Evolutionary conservation across 2,888 invertebrate species (phyloP), one percentile per base, ranked within the genome.

Genomic region (Ischnus inquisitorius): DNA sequence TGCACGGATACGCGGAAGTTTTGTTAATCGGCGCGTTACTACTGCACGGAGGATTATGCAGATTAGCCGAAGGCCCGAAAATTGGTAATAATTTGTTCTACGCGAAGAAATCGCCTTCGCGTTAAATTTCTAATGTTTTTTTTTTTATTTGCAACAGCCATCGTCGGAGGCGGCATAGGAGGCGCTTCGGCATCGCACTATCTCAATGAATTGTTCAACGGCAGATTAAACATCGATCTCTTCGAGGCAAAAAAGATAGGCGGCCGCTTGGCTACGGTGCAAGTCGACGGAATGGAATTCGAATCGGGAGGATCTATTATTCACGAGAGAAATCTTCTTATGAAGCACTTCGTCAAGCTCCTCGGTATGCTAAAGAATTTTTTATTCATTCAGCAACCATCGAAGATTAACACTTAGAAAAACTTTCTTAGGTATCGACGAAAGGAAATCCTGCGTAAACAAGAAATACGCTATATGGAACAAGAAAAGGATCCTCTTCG

Each of bases 91-190:
- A 8, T 41, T 14, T 22, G 19, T 64, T 16, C 28, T 41, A 43
- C 14, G 10, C 25, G 6, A 16, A 10, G 28, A 43, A 51, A 64
- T 51, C 3, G 39, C 41, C 16, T 54, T 10, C 0, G 1, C 12
- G 12, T 14, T 60, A 5, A 2, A 14, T 60, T 60, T 60, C 14
- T 60, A 34, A n/a, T 12, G 10, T 72, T 22, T n/a, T 46, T 25
- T 72, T 28, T 8, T n/a, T 60, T 28, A 2, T n/a, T 60, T 46
- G 12, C 12, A 10, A 10, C 19, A 96, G 96, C 95, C 43, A 94
- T 96, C 41, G 93, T 96, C 83, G 96, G 96, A 16, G 95, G 94
- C 64, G 96, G 96, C 6, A 94, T 96, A 65, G 95, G 96, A 51
- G 96, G 96, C 28, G 94, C 95, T 1, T 94, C 95, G 0, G 92